phyloP scores from a whole-genome alignment of 2,797 vertebrate species.

The Urophycis tenuis region DNA sequence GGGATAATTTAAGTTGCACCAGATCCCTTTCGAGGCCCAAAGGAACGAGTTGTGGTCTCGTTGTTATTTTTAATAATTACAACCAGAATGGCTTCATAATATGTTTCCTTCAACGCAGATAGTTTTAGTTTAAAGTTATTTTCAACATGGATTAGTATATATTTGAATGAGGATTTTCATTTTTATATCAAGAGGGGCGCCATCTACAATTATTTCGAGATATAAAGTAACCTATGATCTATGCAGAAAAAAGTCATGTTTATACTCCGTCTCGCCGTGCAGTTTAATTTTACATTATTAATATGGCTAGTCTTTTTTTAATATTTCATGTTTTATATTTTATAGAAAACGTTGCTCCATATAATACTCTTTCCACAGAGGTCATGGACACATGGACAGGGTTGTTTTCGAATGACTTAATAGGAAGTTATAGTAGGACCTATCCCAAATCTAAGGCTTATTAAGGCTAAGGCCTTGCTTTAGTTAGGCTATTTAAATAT shows the following conservation, averaged over 20 bases:
- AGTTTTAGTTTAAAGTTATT: neutral
- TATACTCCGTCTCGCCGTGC: neutral
- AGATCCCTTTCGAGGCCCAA: neutral
- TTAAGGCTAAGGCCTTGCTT: neutral
- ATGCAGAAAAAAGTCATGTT: neutral
- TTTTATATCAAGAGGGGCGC: neutral
- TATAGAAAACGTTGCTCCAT: neutral
- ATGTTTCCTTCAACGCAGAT: neutral
- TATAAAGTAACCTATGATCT: neutral
- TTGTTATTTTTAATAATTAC: constrained; percentile 1
- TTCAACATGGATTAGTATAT: neutral
- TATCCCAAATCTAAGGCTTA: neutral
- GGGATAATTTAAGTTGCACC: constrained; percentile 1
- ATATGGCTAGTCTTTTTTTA: neutral
- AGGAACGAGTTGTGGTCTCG: neutral
- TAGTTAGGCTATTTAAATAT: neutral
- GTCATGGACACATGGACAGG: neutral
- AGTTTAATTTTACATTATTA: neutral
- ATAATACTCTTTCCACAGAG: neutral
- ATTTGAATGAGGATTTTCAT: neutral
- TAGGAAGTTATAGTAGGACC: neutral
- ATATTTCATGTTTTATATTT: neutral
- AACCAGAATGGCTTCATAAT: neutral
- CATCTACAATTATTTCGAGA: neutral
- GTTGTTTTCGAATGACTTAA: neutral